Conservation (phyloP, 2,797 vertebrate genomes). For the Labeo calbasu region DNA sequence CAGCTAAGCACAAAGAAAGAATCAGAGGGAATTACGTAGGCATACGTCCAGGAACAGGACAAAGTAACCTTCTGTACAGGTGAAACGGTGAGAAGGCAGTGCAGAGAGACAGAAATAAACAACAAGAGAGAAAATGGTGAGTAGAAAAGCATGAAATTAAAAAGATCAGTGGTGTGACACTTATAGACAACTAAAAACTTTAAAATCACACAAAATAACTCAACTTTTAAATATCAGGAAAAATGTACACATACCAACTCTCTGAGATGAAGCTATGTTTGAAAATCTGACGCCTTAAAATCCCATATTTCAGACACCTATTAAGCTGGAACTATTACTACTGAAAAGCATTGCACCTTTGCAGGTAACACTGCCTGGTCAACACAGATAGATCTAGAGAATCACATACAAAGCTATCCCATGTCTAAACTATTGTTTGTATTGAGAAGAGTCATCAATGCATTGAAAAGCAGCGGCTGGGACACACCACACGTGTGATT, state of each 20-base stretch:
- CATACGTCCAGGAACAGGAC: slow-evolving; percentile 68
- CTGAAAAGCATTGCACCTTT: background rate
- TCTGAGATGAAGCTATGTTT: background rate
- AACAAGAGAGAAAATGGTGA: background rate
- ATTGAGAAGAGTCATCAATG: slow-evolving; percentile 41
- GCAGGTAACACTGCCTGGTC: slow-evolving; percentile 35
- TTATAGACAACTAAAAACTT: background rate
- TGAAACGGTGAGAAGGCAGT: slow-evolving; percentile 28
- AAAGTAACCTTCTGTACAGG: slow-evolving; percentile 70
- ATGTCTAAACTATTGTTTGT: slow-evolving; percentile 54
- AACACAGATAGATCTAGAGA: slow-evolving; percentile 41
- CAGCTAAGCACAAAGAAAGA: slow-evolving; percentile 50
- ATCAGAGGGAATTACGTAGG: slow-evolving; percentile 66
- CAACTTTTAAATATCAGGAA: background rate
- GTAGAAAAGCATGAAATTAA: slow-evolving; percentile 24
- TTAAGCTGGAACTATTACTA: slow-evolving; percentile 13
- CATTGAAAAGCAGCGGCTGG: slow-evolving; percentile 42
- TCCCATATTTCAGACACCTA: slow-evolving; percentile 5
- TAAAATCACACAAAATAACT: background rate
- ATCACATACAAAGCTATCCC: slow-evolving; percentile 29
- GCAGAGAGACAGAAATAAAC: background rate
- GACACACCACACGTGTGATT: slow-evolving; percentile 47
- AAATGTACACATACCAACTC: background rate
- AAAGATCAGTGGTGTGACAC: background rate
- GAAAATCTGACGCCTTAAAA: background rate